These are phyloP conservation scores for Pimephales promelas DNA, from an alignment of 2,113 vertebrate genomes.

Conservation along the genomic window DNA sequence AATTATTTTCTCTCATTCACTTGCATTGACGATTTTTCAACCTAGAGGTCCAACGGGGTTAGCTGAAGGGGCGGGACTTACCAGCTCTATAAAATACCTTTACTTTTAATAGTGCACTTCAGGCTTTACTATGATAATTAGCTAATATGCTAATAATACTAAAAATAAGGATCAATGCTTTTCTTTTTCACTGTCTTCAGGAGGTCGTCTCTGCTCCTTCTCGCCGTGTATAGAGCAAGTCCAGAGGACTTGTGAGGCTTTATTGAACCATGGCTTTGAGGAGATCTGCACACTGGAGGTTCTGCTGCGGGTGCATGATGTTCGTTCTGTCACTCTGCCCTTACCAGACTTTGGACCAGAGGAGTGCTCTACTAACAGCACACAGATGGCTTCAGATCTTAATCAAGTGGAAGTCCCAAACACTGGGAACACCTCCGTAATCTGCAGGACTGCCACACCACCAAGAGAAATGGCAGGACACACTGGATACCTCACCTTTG, in stretches of 20 bases:
- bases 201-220: slow-evolving; percentile 94
- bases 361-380: slow-evolving; percentile 33
- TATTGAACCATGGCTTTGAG: slow-evolving; percentile 82
- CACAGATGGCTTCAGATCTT: slow-evolving; percentile 56
- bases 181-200: slow-evolving; percentile 67
- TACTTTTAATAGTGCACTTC: no score
- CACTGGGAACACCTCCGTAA: slow-evolving; percentile 63
- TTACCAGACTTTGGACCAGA: slow-evolving; percentile 86
- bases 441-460: slow-evolving; percentile 82
- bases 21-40: no score
- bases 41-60: no score
- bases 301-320: slow-evolving; percentile 85
- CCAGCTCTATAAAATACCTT: no score
- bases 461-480: slow-evolving; percentile 90
- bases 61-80: no score
- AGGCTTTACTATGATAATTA: no score
- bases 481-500: slow-evolving; percentile 96
- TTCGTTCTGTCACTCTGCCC: slow-evolving; percentile 83
- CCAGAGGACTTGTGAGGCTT: slow-evolving; percentile 86
- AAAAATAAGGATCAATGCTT: not conserved
- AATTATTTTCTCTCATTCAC: no score
- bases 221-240: slow-evolving; percentile 98
- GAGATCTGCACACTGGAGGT: slow-evolving; percentile 93
- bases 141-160: no score
- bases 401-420: slow-evolving; percentile 51